Evolutionary conservation across 2,888 invertebrate species (phyloP).

Genomic region (Muschampia plurimacula): DNA sequence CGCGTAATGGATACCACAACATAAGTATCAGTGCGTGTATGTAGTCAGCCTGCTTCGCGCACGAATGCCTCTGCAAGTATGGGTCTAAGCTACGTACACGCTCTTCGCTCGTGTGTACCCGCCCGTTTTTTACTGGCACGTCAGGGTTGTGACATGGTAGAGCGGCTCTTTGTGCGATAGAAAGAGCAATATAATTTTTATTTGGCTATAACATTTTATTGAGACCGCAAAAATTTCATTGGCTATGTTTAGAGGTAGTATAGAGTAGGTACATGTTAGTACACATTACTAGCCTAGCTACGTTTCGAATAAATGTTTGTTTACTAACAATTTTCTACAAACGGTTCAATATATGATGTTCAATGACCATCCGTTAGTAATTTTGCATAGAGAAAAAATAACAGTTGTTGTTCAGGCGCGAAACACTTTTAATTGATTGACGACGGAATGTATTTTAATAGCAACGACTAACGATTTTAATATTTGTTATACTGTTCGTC

Average conservation of each 20-base stretch:
- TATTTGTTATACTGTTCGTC: too few species aligned
- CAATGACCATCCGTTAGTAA: too few species aligned
- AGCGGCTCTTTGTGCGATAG: not conserved
- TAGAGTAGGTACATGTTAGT: not conserved
- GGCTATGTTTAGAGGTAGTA: not conserved
- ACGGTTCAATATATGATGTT: too few species aligned
- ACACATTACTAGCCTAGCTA: not conserved
- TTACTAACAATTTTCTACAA: too few species aligned
- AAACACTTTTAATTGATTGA: too few species aligned
- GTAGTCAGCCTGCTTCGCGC: slow-evolving; percentile 65
- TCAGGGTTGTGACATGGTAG: slow-evolving; percentile 41
- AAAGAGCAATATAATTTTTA: slow-evolving; percentile 1
- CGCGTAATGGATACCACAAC: slow-evolving; percentile 78
- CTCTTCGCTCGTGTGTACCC: slow-evolving; percentile 52
- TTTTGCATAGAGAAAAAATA: too few species aligned
- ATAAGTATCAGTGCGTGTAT: slow-evolving; percentile 59
- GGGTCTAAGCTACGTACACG: slow-evolving; percentile 54
- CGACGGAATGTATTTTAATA: too few species aligned
- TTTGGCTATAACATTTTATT: slow-evolving; percentile 4
- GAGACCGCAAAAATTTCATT: not conserved
- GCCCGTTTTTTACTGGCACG: slow-evolving; percentile 60
- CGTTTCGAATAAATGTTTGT: too few species aligned
- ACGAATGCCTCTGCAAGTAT: slow-evolving; percentile 74
- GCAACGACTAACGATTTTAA: too few species aligned
- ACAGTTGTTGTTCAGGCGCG: too few species aligned